A percentile compares a stretch with the other conserved stretches of the same genome.
phyloP scores from a whole-genome alignment of 2,888 invertebrate species.

The Acronicta psi region DNA sequence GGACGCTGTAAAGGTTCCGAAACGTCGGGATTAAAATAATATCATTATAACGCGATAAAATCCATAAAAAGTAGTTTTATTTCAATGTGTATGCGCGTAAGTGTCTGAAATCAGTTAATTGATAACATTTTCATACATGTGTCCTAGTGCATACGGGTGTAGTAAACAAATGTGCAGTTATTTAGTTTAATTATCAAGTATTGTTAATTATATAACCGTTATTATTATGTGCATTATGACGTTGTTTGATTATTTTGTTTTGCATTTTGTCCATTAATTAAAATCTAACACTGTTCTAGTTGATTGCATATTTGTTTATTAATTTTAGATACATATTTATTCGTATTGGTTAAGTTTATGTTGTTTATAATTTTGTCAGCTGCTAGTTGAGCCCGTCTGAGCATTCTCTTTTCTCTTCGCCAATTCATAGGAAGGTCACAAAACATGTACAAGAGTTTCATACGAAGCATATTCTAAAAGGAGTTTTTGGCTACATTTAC shows the following conservation, averaged over 20 bases:
- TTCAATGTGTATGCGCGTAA: too few relatives aligned
- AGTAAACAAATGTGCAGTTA: slow-evolving; percentile 1
- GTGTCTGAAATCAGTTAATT: too few relatives aligned
- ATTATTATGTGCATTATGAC: neutral
- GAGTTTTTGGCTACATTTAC: slow-evolving; percentile 80
- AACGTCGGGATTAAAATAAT: too few relatives aligned
- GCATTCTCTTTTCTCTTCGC: slow-evolving; percentile 13
- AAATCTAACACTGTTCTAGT: slow-evolving; percentile 7
- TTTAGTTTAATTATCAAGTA: neutral
- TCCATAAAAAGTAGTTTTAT: too few relatives aligned
- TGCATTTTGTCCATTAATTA: slow-evolving; percentile 9
- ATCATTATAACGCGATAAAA: too few relatives aligned
- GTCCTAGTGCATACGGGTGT: neutral
- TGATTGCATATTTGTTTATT: slow-evolving; percentile 13
- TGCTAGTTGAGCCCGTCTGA: slow-evolving; percentile 2
- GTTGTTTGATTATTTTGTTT: slow-evolving; percentile 7
- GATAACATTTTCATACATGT: too few relatives aligned
- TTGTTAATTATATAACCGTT: too few relatives aligned
- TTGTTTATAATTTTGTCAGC: slow-evolving; percentile 6
- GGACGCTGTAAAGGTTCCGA: too few relatives aligned
- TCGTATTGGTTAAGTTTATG: slow-evolving; percentile 5
- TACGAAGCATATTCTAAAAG: slow-evolving; percentile 78
- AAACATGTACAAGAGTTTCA: slow-evolving; percentile 60
- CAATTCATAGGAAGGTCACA: slow-evolving; percentile 70
- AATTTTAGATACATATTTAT: slow-evolving; percentile 13